These are phyloP conservation scores for Beris chalybata DNA, from an alignment of 2,888 invertebrate genomes.

Conservation along the genomic window DNA sequence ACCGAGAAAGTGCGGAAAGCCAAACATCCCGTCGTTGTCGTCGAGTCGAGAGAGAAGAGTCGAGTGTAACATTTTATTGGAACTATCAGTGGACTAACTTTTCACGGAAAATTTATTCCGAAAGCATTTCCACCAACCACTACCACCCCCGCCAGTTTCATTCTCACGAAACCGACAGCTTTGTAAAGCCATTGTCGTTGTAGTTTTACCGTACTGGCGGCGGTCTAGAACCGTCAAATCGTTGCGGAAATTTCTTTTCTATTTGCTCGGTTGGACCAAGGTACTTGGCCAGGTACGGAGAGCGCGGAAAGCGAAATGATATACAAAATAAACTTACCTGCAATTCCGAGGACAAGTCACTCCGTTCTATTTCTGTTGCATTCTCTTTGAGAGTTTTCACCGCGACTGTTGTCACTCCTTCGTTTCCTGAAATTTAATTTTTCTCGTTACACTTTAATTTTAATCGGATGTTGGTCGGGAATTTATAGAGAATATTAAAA, in stretches of 20 bases:
- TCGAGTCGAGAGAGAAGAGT: no score
- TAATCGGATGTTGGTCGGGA: no score
- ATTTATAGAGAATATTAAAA: no score
- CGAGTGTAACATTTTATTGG: no score
- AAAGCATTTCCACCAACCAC: slow-evolving; percentile 7
- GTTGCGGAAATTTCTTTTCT: no score
- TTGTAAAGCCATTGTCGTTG: no score
- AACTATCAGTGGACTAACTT: slow-evolving; percentile 13
- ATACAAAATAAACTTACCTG: slow-evolving; percentile 53
- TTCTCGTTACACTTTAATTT: background rate
- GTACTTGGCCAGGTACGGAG: no score
- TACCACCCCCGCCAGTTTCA: background rate
- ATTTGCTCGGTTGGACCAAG: no score
- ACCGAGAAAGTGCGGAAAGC: no score
- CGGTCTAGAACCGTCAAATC: no score
- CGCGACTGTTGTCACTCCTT: slow-evolving; percentile 80
- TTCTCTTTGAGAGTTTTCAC: slow-evolving; percentile 95
- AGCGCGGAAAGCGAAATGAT: background rate
- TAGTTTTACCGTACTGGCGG: no score
- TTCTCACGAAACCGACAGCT: background rate
- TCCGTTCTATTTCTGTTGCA: slow-evolving; percentile 82
- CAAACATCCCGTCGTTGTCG: no score
- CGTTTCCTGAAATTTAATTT: slow-evolving; percentile 51
- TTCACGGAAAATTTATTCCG: slow-evolving; percentile 16
- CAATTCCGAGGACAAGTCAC: slow-evolving; percentile 84